These are phyloP conservation scores for Leptestheria dahalacensis DNA, from an alignment of 1,140 invertebrate species.

Conservation along the genomic window DNA sequence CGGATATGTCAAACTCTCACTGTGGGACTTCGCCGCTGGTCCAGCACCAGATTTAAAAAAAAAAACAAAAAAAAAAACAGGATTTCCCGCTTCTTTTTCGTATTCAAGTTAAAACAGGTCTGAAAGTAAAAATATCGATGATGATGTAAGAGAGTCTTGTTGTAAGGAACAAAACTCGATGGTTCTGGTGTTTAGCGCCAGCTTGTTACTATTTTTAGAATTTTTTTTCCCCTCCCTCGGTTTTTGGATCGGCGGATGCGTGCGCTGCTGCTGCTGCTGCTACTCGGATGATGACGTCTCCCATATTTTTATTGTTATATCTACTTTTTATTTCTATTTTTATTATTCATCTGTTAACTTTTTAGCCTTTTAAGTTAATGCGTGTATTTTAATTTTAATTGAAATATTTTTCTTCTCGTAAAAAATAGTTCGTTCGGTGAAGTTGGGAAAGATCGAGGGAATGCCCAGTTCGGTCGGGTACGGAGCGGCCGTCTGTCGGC, in stretches of 20 bases:
- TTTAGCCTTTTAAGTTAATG: too few species aligned
- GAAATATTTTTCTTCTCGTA: not conserved
- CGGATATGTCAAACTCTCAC: not conserved
- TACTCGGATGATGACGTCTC: too few species aligned
- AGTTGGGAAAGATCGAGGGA: too few species aligned
- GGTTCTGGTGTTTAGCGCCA: too few species aligned
- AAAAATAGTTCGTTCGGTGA: not conserved
- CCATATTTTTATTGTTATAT: too few species aligned
- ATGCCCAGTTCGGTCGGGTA: not conserved
- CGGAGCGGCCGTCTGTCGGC: not conserved
- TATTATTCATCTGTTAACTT: too few species aligned
- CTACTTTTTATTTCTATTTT: too few species aligned
- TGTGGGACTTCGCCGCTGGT: not conserved
- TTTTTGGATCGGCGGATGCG: too few species aligned
- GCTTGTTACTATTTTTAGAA: too few species aligned
- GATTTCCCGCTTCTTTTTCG: not conserved
- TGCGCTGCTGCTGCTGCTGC: too few species aligned
- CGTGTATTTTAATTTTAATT: not conserved
- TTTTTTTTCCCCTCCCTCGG: too few species aligned
- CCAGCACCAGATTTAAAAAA: not conserved
- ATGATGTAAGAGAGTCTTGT: not conserved
- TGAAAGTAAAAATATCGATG: not conserved
- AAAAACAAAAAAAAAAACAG: not conserved
- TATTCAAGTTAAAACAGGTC: not conserved
- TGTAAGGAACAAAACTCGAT: too few species aligned